Base-by-base conservation (phyloP, 2,888 invertebrate genomes). In the Amiota minor region DNA sequence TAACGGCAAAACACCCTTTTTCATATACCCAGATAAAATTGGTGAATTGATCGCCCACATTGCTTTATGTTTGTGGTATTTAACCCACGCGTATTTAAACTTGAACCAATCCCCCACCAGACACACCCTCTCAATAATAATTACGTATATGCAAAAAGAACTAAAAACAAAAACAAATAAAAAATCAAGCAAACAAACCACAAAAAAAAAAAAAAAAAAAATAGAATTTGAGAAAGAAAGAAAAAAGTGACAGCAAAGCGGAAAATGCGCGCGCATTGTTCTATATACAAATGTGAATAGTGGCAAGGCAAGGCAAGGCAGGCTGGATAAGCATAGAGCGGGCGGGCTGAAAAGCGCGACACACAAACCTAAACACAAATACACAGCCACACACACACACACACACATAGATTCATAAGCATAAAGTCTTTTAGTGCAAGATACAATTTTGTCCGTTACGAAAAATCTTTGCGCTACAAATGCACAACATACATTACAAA, bases 391-490 rank as follows among this genome's bases (percentile, higher is more conserved):
- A 50, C 53, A 61, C 72, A 11, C 10, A 71, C 70, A 72, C 75
- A 16, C 18, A 74, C 65, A 71, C 73, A 50, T 4, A 4, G 1
- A n/a, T 2, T 2, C 53, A 61, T 72, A 14, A 11, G 71, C 71
- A 72, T 75, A 16, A 45, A 74, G 68, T 69, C 73, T 77, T 59
- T 78, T 62, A 74, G 75, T 84, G 81, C 83, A 84, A 82, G 82
- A 76, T 78, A 83, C 79, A 74, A 78, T 77, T 82, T 83, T 82
- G 85, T 81, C 83, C 83, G 85, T 83, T 83, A 83, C 83, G 83
- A 85, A 59, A 35, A 83, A 83, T 83, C 85, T 68, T 68, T 82
- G 83, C 78, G 78, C 77, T 47, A 65, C 65, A 65, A 65, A 65
- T 65, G 65, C 47, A 65, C 65, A 65, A 59, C 35, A 35, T 35